Evolutionary conservation across 2,113 vertebrate genomes (phyloP).

Genomic region (Spheniscus mendiculus): DNA sequence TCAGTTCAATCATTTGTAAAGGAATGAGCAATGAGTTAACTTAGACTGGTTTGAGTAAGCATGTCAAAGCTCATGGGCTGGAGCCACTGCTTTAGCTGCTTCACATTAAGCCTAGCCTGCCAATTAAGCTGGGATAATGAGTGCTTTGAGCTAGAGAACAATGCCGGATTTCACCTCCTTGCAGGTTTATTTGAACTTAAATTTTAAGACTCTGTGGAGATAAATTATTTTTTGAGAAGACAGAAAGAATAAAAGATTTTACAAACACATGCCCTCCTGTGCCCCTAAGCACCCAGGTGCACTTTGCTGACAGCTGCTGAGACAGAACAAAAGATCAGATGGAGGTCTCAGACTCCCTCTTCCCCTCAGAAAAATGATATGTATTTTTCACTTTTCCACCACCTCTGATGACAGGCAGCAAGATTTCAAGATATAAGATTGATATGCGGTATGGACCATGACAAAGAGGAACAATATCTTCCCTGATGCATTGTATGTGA

Average conservation of each 20-base stretch:
- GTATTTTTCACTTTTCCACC: not conserved
- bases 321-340: slow-evolving; percentile 3
- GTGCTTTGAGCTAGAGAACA: not conserved
- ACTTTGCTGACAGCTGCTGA: not conserved
- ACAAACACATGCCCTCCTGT: not conserved
- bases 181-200: not conserved
- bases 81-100: not conserved
- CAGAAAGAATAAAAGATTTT: not conserved
- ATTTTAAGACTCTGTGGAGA: not conserved
- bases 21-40: not conserved
- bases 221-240: not conserved
- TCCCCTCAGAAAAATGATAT: not conserved
- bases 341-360: not conserved
- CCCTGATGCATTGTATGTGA: not conserved
- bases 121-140: not conserved
- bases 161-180: not conserved
- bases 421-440: not conserved
- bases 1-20: not conserved
- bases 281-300: not conserved
- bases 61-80: not conserved
- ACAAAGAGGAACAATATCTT: slow-evolving; percentile 4
- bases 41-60: not conserved
- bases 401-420: not conserved
- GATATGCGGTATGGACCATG: not conserved
- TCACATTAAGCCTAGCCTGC: not conserved